Evolutionary conservation across 2,888 invertebrate genomes (phyloP).

Genomic region (Dorcus parallelipipedus): DNA sequence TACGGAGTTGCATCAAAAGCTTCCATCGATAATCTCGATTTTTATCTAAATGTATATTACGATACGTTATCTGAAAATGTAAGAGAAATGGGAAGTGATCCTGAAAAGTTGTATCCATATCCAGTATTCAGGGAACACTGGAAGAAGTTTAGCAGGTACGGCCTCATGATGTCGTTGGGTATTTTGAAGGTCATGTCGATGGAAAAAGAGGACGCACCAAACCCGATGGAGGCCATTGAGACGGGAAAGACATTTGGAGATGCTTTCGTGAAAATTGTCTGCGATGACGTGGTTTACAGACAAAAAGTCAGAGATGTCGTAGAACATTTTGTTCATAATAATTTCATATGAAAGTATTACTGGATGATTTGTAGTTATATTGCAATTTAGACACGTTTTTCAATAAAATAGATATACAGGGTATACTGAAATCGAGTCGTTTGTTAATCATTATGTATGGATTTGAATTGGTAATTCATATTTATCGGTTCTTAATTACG

Average conservation of each 20-base stretch:
- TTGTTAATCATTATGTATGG: no score
- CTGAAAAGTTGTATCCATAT: conserved; percentile 33
- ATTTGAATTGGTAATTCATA: no score
- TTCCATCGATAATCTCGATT: conserved; percentile 30
- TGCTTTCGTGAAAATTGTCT: neutral
- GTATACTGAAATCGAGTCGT: no score
- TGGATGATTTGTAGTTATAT: no score
- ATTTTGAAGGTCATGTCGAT: conserved; percentile 14
- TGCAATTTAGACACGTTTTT: no score
- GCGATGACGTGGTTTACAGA: neutral
- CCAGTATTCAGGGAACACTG: conserved; percentile 27
- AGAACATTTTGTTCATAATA: conserved; percentile 7
- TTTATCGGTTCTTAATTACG: no score
- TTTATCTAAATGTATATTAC: conserved; percentile 35
- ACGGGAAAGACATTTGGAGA: neutral
- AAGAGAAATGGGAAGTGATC: conserved; percentile 31
- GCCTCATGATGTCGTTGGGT: conserved; percentile 19
- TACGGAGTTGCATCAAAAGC: conserved; percentile 31
- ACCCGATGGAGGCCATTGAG: neutral
- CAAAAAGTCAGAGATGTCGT: conserved; percentile 4
- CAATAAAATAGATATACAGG: no score
- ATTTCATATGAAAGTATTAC: neutral
- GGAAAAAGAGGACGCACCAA: conserved; percentile 17
- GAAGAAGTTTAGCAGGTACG: conserved; percentile 22
- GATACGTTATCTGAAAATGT: conserved; percentile 28